These are phyloP conservation scores for Saguinus imperator DNA, from an alignment of 2,113 vertebrate species.

Conservation along the genomic window DNA sequence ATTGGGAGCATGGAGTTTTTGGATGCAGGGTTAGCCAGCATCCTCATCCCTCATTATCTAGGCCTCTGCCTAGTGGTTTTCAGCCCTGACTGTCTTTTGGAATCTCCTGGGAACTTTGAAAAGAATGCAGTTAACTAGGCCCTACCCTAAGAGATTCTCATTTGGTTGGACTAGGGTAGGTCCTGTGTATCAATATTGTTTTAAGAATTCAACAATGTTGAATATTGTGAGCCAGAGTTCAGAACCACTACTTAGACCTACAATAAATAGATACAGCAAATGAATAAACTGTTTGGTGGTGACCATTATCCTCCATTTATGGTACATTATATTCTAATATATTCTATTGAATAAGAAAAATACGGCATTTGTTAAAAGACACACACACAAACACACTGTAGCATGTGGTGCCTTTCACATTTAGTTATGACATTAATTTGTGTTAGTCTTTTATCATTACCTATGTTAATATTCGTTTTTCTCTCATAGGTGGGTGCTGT, in stretches of 20 bases:
- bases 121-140: not conserved
- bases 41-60: not conserved
- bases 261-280: constrained; percentile 19
- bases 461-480: constrained; percentile 35
- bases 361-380: not conserved
- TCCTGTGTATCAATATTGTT: not conserved
- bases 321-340: constrained; percentile 31
- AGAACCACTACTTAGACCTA: constrained; percentile 23
- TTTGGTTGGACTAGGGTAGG: not conserved
- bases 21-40: not conserved
- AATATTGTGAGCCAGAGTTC: constrained; percentile 13
- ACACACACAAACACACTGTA: not conserved
- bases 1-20: not conserved
- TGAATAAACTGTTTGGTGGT: not conserved
- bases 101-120: not conserved
- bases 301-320: constrained; percentile 13
- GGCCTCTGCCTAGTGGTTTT: not conserved
- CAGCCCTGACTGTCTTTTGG: not conserved
- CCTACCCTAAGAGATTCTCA: not conserved
- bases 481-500: constrained; percentile 90
- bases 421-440: constrained; percentile 24
- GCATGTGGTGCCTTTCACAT: not conserved
- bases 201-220: constrained; percentile 13
- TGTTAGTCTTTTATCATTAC: constrained; percentile 5
- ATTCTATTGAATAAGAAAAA: constrained; percentile 33